These are phyloP conservation scores for Nymphalis polychloros DNA, from an alignment of 2,888 invertebrate species.

Conservation along the genomic window DNA sequence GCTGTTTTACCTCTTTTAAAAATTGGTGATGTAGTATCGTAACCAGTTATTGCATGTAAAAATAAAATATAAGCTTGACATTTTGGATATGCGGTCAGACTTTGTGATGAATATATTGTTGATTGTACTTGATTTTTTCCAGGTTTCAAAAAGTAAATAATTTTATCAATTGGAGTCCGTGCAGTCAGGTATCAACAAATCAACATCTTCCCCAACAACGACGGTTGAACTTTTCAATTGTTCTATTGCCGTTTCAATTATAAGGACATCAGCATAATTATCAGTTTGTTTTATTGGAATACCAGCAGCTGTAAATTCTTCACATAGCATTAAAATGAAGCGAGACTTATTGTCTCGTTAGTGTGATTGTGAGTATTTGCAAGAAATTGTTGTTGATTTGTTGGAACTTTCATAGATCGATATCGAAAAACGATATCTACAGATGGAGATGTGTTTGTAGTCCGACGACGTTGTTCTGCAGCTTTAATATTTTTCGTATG, in stretches of 20 bases:
- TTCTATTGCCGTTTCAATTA: slow-evolving; percentile 12
- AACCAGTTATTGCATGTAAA: no score
- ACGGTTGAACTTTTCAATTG: background rate
- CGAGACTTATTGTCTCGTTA: slow-evolving; percentile 14
- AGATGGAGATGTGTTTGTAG: slow-evolving; percentile 44
- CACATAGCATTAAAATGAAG: slow-evolving; percentile 10
- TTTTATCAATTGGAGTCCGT: background rate
- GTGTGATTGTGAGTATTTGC: slow-evolving; percentile 1
- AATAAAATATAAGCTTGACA: no score
- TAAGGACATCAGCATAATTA: background rate
- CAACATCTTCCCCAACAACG: slow-evolving; percentile 10
- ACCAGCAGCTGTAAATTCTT: no score
- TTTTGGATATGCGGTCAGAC: background rate
- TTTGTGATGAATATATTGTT: background rate
- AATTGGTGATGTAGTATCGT: no score
- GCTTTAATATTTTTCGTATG: slow-evolving; percentile 33
- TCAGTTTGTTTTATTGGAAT: background rate
- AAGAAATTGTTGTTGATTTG: slow-evolving; percentile 24
- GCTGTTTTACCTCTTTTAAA: no score
- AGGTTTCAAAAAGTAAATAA: background rate
- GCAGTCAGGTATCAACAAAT: no score
- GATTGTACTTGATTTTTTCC: background rate
- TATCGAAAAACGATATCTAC: slow-evolving; percentile 47
- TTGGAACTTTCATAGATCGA: slow-evolving; percentile 46
- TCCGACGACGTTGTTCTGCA: slow-evolving; percentile 44